phyloP scores from a whole-genome alignment of 2,888 invertebrate species.

The Parascotia fuliginaria region DNA sequence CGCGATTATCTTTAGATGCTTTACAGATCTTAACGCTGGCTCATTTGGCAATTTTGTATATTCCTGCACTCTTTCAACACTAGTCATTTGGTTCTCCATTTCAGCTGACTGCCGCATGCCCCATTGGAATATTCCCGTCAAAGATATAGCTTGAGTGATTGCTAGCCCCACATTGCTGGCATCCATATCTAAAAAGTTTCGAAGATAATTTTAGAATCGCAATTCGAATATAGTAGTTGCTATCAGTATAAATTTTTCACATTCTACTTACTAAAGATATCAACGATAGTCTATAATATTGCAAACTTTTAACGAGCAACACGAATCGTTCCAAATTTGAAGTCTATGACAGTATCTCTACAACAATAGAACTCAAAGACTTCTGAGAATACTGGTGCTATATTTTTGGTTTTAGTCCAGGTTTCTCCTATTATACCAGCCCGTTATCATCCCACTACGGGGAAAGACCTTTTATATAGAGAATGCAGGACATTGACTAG shows the following conservation, averaged over 20 bases:
- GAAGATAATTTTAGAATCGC: neutral
- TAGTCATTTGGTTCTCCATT: conserved; percentile 91
- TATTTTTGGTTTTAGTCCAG: no score
- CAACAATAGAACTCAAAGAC: no score
- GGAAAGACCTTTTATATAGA: no score
- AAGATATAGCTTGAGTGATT: conserved; percentile 87
- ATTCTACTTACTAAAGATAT: neutral
- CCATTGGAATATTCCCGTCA: conserved; percentile 90
- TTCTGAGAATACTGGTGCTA: no score
- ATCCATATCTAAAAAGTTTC: conserved; percentile 68
- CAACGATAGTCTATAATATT: neutral
- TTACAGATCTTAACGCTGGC: conserved; percentile 70
- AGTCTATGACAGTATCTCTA: no score
- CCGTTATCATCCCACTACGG: no score
- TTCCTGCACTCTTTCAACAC: conserved; percentile 92
- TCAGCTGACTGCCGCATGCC: conserved; percentile 96
- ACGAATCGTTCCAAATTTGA: no score
- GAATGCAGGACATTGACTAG: no score
- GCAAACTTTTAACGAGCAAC: no score
- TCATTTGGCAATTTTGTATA: conserved; percentile 87
- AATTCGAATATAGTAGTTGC: no score
- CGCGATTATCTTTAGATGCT: conserved; percentile 4
- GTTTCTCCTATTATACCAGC: no score
- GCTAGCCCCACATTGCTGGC: conserved; percentile 87
- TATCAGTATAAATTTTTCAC: no score